Evolutionary conservation across 1,140 invertebrate genomes (phyloP).

Genomic region (Trichogramma pretiosum): DNA sequence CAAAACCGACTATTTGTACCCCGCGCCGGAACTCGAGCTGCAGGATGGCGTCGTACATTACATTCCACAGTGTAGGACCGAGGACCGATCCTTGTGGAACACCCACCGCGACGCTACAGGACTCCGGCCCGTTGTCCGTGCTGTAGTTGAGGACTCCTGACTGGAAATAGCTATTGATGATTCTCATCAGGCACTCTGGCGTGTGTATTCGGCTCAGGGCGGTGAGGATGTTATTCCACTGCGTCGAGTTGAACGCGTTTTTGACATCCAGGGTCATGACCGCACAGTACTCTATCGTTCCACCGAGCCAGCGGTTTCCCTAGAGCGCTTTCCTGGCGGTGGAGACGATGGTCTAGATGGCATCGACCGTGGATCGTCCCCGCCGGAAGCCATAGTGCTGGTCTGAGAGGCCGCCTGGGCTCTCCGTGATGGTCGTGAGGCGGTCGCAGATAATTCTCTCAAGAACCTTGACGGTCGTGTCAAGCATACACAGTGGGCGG

Average conservation of each 20-base stretch:
- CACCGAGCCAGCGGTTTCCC: conserved; percentile 6
- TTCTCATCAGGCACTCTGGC: neutral
- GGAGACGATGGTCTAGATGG: conserved; percentile 22
- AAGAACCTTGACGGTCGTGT: neutral
- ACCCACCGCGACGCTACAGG: neutral
- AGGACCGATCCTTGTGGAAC: neutral
- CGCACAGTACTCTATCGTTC: conserved; percentile 2
- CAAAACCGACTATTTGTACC: no score
- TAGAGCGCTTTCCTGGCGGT: neutral
- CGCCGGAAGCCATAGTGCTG: conserved; percentile 24
- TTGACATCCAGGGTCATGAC: no score
- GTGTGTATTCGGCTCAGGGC: neutral
- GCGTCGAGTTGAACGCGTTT: no score
- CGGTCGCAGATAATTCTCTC: no score
- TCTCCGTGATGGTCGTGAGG: conserved; percentile 1
- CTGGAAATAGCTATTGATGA: conserved; percentile 1
- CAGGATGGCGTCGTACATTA: no score
- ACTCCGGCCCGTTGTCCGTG: no score
- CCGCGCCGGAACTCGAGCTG: no score
- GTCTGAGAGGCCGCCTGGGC: conserved; percentile 15
- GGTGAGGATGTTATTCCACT: no score
- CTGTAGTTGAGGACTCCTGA: neutral
- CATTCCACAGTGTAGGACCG: no score
- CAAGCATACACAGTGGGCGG: neutral
- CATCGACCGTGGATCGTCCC: conserved; percentile 31